phyloP scores from a whole-genome alignment of 1,140 invertebrate genomes.

The Bradynema listronoti region DNA sequence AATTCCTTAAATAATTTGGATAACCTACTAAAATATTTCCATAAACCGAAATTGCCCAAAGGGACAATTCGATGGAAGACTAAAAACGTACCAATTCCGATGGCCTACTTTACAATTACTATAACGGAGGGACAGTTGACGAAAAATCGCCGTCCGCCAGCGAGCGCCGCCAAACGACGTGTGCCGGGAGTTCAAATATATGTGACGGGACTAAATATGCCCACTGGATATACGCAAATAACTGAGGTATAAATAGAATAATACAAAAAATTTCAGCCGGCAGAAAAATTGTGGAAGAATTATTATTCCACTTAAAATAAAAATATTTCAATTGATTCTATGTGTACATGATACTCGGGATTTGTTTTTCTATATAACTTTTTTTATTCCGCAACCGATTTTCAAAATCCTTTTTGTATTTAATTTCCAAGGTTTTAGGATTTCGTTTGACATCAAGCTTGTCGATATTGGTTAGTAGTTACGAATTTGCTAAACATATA shows the following conservation, averaged over 20 bases:
- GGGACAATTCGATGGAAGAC: conserved; percentile 29
- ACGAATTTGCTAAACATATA: too few relatives aligned
- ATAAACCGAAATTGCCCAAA: conserved; percentile 23
- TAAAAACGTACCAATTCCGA: conserved; percentile 24
- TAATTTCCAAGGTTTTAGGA: too few relatives aligned
- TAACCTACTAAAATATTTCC: conserved; percentile 15
- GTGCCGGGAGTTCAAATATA: conserved; percentile 24
- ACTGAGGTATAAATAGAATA: conserved; percentile 24
- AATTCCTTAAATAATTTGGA: conserved; percentile 31
- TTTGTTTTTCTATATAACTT: too few relatives aligned
- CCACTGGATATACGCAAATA: conserved; percentile 32
- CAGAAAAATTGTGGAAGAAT: conserved; percentile 11
- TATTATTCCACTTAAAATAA: too few relatives aligned
- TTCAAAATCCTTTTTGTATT: too few relatives aligned
- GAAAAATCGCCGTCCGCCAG: conserved; percentile 13
- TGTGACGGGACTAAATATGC: conserved; percentile 31
- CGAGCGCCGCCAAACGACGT: conserved; percentile 5
- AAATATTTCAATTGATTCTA: too few relatives aligned
- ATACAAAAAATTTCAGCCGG: too few relatives aligned
- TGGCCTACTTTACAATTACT: conserved; percentile 28
- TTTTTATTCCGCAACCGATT: too few relatives aligned
- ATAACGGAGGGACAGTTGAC: conserved; percentile 28
- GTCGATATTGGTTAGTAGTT: too few relatives aligned
- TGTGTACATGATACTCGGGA: too few relatives aligned
- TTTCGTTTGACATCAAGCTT: too few relatives aligned